Conservation (phyloP, 1,140 invertebrate species). For the Conus betulinus region DNA sequence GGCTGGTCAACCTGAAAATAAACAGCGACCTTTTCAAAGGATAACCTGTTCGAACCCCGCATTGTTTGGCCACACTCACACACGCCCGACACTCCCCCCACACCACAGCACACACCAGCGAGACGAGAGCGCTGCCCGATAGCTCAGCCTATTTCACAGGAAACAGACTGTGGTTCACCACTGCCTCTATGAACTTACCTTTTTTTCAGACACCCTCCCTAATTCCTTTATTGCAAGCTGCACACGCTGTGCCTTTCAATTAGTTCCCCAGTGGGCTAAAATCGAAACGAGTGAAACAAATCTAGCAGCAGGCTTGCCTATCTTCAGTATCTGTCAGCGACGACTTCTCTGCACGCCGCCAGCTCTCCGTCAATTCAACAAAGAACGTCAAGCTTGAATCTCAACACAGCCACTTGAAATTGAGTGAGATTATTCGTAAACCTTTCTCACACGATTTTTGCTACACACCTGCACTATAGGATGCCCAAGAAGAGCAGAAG, state of each 20-base stretch:
- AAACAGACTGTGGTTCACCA: no score
- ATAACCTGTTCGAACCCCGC: conserved; percentile 37
- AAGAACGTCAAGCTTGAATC: conserved; percentile 32
- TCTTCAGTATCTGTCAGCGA: conserved; percentile 16
- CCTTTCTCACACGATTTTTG: conserved; percentile 5
- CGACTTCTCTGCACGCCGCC: background rate
- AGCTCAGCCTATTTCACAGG: no score
- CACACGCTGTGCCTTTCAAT: background rate
- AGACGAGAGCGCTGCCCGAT: conserved; percentile 3
- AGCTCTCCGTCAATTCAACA: conserved; percentile 25
- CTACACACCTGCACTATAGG: conserved; percentile 32
- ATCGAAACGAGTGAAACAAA: conserved; percentile 31
- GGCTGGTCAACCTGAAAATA: conserved; percentile 23
- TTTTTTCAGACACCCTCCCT: background rate
- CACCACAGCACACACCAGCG: background rate
- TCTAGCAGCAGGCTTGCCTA: background rate
- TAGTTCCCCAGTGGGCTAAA: background rate
- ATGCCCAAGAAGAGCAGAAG: background rate
- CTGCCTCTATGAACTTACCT: background rate
- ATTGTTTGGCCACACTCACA: conserved; percentile 30
- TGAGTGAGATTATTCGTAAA: conserved; percentile 1
- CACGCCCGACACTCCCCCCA: conserved; percentile 24
- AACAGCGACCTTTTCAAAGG: conserved; percentile 28
- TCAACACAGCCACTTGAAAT: conserved; percentile 24
- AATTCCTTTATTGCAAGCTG: background rate